Conservation (phyloP, 1,140 invertebrate species). For the Zaprionus davidi region DNA sequence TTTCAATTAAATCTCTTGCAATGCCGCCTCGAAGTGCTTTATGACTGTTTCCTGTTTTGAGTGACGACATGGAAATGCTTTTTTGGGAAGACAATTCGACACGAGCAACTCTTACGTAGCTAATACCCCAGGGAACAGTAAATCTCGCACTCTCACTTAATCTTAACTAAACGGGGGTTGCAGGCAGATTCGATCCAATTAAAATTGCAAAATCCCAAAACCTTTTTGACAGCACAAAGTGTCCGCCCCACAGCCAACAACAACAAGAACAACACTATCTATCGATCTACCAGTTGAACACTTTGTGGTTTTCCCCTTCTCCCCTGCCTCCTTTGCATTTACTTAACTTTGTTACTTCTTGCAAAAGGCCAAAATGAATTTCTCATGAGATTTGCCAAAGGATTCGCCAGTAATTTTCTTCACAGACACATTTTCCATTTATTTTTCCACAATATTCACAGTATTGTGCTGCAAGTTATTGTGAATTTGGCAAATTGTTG, state of each 20-base stretch:
- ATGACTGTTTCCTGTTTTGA: conserved; percentile 1
- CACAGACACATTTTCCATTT: background rate
- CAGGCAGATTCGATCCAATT: conserved; percentile 32
- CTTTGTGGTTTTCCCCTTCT: conserved; percentile 18
- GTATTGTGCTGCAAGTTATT: background rate
- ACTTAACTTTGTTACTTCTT: conserved; percentile 35
- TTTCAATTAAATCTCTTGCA: conserved; percentile 51
- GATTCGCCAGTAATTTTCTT: conserved; percentile 15
- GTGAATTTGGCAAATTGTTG: conserved; percentile 1
- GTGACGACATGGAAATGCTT: conserved; percentile 43
- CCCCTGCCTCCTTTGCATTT: conserved; percentile 17
- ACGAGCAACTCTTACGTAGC: conserved; percentile 8
- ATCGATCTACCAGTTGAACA: conserved; percentile 21
- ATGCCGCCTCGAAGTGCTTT: conserved; percentile 37
- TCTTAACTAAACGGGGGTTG: background rate
- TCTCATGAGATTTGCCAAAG: conserved; percentile 33
- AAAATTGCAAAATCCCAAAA: conserved; percentile 43
- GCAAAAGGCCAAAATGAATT: conserved; percentile 40
- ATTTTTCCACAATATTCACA: background rate
- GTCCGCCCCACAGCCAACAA: background rate
- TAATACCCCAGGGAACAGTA: conserved; percentile 28
- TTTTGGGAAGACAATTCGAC: conserved; percentile 16
- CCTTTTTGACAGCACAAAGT: conserved; percentile 30
- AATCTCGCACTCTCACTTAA: conserved; percentile 23
- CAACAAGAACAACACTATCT: background rate